Conservation (phyloP, 1,140 invertebrate genomes). For the Meloidogyne floridensis region DNA sequence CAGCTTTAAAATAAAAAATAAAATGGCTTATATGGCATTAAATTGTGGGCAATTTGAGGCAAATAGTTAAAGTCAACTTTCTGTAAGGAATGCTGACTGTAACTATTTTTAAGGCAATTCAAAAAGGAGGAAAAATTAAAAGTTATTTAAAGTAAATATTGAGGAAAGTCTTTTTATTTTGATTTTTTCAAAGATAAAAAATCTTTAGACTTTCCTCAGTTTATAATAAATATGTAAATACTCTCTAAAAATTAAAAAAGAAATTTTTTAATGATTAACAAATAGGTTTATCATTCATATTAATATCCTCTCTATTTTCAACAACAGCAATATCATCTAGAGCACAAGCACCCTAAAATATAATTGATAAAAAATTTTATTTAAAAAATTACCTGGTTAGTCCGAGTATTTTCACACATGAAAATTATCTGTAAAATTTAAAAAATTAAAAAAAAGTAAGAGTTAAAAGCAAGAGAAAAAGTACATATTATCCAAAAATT, state of each 20-base stretch:
- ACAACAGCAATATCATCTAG: slow-evolving; percentile 64
- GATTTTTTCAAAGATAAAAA: too few relatives aligned
- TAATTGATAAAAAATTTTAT: neutral
- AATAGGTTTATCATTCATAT: slow-evolving; percentile 33
- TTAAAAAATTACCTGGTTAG: slow-evolving; percentile 51
- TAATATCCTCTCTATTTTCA: slow-evolving; percentile 40
- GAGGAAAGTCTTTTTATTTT: too few relatives aligned
- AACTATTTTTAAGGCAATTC: too few relatives aligned
- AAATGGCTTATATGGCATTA: neutral
- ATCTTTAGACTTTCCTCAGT: too few relatives aligned
- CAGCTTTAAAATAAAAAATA: neutral
- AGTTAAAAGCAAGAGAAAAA: too few relatives aligned
- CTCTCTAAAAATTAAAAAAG: neutral
- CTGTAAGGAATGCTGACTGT: too few relatives aligned
- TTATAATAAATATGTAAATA: too few relatives aligned
- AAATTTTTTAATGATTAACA: slow-evolving; percentile 29
- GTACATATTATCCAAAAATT: too few relatives aligned
- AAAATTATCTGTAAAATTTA: slow-evolving; percentile 57
- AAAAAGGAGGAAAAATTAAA: too few relatives aligned
- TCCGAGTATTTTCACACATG: slow-evolving; percentile 64
- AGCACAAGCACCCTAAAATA: slow-evolving; percentile 56
- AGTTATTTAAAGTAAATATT: too few relatives aligned
- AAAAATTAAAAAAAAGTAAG: too few relatives aligned
- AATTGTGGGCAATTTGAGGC: neutral
- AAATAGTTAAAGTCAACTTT: neutral